Conservation (phyloP, 2,113 vertebrate species). For the Porphyrio hochstetteri region DNA sequence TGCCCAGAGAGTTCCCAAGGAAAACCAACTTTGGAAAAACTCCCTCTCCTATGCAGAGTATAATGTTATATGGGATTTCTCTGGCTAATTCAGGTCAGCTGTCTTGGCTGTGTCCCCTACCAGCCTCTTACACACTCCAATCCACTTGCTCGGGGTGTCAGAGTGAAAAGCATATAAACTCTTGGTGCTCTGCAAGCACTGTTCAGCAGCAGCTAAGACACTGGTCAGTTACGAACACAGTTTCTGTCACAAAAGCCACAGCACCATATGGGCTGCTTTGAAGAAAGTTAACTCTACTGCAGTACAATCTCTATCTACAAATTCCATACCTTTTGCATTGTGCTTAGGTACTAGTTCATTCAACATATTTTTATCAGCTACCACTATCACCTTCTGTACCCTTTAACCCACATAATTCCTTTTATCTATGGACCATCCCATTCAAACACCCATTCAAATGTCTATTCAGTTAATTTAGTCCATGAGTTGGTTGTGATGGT, state of each 20-base stretch:
- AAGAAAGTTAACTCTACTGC: neutral
- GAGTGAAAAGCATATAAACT: neutral
- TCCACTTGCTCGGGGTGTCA: rapidly evolving
- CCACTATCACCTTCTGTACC: neutral
- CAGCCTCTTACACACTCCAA: neutral
- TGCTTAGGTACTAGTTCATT: neutral
- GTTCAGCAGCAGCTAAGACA: neutral
- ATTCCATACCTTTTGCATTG: neutral
- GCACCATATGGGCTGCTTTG: neutral
- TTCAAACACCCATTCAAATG: neutral
- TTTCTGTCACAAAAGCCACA: neutral
- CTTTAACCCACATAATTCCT: neutral
- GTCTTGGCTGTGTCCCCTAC: neutral
- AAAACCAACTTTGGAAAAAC: neutral
- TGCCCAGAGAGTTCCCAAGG: neutral
- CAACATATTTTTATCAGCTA: neutral
- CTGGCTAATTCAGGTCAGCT: neutral
- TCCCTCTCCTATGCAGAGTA: neutral
- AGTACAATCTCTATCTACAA: neutral
- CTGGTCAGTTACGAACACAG: neutral
- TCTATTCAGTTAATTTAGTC: neutral
- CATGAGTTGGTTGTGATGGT: neutral
- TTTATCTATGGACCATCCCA: neutral
- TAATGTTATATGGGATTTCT: neutral
- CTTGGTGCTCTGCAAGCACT: neutral